Conservation (phyloP, 2,888 invertebrate species). For the Brenthis hecate region DNA sequence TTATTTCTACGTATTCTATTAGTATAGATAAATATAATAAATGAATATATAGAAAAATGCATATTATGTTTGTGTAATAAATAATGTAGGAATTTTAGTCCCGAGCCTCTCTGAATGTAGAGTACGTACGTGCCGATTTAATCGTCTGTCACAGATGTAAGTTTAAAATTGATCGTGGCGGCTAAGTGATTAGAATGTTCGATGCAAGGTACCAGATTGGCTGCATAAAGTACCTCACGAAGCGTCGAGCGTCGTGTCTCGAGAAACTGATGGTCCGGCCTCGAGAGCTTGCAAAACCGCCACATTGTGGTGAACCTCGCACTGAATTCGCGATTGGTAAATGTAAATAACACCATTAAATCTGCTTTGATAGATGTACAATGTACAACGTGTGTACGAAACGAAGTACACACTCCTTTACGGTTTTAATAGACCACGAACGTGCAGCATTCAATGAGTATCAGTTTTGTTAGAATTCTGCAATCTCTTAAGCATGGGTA, state of each 20-base stretch:
- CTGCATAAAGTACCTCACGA: conserved; percentile 54
- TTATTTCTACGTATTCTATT: too few species aligned
- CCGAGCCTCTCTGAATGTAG: not conserved
- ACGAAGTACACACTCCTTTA: conserved; percentile 8
- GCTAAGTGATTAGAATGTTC: conserved; percentile 33
- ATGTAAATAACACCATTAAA: conserved; percentile 65
- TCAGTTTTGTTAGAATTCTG: conserved; percentile 1
- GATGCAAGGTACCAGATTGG: conserved; percentile 32
- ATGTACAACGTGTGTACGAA: conserved; percentile 26
- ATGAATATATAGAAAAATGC: too few species aligned
- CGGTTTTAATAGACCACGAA: conserved; percentile 8
- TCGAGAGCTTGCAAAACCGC: conserved; percentile 69
- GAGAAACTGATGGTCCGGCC: conserved; percentile 69
- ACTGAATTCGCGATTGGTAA: conserved; percentile 72
- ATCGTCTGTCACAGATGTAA: conserved; percentile 14
- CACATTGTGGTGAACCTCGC: conserved; percentile 67
- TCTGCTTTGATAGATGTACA: conserved; percentile 37
- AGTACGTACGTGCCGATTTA: conserved; percentile 8
- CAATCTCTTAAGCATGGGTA: not conserved
- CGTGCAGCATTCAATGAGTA: conserved; percentile 1
- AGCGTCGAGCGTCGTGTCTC: conserved; percentile 49
- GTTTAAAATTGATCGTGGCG: conserved; percentile 16
- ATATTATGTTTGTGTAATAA: too few species aligned
- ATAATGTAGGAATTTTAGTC: not conserved
- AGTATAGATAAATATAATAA: too few species aligned